Percentiles rank a stretch among this genome's conserved stretches.
Evolutionary conservation across 92 coral and sea anemone genomes (phyloP).

Genomic region (Palythoa grandiflora): DNA sequence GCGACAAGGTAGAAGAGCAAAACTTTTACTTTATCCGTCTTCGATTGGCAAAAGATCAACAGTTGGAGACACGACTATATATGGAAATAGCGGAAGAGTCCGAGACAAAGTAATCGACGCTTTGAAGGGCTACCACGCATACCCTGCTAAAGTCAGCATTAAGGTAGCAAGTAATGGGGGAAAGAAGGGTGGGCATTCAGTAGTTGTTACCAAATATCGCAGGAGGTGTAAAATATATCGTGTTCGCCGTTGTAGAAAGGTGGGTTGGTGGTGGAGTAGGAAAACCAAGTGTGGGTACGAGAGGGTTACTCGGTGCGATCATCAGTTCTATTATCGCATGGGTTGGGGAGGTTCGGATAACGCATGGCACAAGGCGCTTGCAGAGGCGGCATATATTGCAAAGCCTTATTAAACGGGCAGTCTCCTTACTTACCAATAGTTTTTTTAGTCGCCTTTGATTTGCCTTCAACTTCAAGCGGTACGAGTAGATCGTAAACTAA

Average conservation of each 20-base stretch:
- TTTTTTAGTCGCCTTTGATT: too few relatives aligned
- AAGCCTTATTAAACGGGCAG: background rate
- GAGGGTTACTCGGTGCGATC: slow-evolving; percentile 10
- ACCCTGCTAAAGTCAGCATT: slow-evolving; percentile 36
- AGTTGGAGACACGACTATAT: background rate
- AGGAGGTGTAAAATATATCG: background rate
- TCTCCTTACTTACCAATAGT: too few relatives aligned
- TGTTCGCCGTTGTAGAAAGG: slow-evolving; percentile 20
- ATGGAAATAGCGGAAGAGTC: too few relatives aligned
- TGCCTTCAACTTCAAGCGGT: too few relatives aligned
- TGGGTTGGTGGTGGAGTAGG: slow-evolving; percentile 43
- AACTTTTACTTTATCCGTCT: background rate
- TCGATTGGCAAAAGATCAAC: background rate
- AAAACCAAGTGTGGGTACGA: slow-evolving; percentile 22
- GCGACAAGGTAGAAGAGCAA: background rate
- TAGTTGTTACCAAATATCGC: too few relatives aligned
- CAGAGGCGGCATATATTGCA: background rate
- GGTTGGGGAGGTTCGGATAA: slow-evolving; percentile 65
- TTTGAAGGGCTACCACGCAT: slow-evolving; percentile 18
- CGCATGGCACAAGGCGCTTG: slow-evolving; percentile 55
- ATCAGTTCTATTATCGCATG: slow-evolving; percentile 28
- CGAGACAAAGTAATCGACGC: too few relatives aligned
- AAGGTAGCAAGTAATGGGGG: background rate
- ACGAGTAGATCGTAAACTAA: too few relatives aligned
- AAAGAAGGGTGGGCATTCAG: background rate